These are phyloP conservation scores for Drosophila fulvimacula DNA, from an alignment of 2,888 invertebrate species.

Conservation along the genomic window DNA sequence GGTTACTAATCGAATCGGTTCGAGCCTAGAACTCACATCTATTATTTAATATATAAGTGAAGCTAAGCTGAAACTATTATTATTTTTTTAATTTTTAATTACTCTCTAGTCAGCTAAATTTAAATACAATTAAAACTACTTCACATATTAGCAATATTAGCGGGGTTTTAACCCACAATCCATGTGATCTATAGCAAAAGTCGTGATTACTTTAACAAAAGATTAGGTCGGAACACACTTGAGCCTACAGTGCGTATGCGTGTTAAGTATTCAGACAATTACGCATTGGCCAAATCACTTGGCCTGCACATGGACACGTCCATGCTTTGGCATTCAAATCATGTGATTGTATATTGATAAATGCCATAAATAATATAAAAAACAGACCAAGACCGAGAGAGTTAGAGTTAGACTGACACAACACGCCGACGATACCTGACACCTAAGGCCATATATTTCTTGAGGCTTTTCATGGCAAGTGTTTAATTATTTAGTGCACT, in stretches of 20 bases:
- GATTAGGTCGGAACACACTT: constrained; percentile 1
- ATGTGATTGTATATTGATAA: constrained; percentile 61
- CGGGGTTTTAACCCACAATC: background rate
- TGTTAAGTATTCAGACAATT: constrained; percentile 36
- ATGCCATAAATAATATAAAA: constrained; percentile 59
- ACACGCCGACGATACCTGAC: constrained; percentile 19
- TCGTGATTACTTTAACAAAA: constrained; percentile 28
- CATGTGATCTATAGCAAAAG: background rate
- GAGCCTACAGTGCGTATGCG: constrained; percentile 26
- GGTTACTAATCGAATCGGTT: background rate
- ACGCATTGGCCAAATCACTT: constrained; percentile 39
- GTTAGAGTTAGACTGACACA: constrained; percentile 1
- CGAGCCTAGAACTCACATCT: background rate
- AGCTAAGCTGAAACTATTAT: background rate
- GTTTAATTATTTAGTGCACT: constrained; percentile 60
- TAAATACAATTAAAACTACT: background rate
- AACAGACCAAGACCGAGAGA: constrained; percentile 36
- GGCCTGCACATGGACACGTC: constrained; percentile 48
- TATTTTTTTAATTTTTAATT: background rate
- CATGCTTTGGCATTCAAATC: constrained; percentile 65
- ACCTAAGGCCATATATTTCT: constrained; percentile 31
- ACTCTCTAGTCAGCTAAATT: background rate
- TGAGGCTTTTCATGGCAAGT: constrained; percentile 17
- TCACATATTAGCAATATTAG: background rate
- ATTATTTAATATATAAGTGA: background rate